Conservation (phyloP, 2,888 invertebrate genomes). For the Branchellion lobata region DNA sequence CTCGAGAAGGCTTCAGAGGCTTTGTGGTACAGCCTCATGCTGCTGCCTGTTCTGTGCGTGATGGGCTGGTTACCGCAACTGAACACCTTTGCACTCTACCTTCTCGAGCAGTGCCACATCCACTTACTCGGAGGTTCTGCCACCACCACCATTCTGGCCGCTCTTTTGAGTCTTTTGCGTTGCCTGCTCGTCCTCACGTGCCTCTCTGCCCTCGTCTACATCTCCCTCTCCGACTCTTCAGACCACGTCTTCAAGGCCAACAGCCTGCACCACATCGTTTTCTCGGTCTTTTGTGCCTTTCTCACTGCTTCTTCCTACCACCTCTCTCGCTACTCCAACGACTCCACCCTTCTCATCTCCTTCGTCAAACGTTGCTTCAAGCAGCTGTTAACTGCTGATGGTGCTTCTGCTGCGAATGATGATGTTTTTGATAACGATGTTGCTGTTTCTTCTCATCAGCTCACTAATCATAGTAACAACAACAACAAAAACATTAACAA, state of each 20-base stretch:
- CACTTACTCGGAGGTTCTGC: conserved; percentile 74
- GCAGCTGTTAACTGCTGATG: conserved; percentile 2
- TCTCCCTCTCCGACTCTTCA: not conserved
- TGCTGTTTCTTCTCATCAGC: not conserved
- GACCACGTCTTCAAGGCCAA: conserved; percentile 61
- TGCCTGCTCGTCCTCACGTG: conserved; percentile 78
- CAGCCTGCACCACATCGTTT: conserved; percentile 83
- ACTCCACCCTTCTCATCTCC: conserved; percentile 74
- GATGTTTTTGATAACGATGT: not conserved
- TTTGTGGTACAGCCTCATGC: conserved; percentile 72
- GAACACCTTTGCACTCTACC: conserved; percentile 91
- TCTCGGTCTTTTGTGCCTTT: conserved; percentile 89
- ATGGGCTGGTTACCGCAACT: conserved; percentile 92
- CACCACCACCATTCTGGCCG: conserved; percentile 69
- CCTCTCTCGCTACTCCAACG: conserved; percentile 85
- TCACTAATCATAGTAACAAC: no score
- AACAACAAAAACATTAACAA: no score
- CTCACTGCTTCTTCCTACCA: conserved; percentile 86
- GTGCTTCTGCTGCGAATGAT: not conserved
- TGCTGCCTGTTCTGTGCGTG: conserved; percentile 90
- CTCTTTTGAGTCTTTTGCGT: conserved; percentile 76
- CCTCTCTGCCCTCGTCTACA: conserved; percentile 66
- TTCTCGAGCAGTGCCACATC: conserved; percentile 80
- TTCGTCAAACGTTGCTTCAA: not conserved
- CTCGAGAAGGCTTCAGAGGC: not conserved